Conservation (phyloP, 2,888 invertebrate genomes). For the Sycophila texana region DNA sequence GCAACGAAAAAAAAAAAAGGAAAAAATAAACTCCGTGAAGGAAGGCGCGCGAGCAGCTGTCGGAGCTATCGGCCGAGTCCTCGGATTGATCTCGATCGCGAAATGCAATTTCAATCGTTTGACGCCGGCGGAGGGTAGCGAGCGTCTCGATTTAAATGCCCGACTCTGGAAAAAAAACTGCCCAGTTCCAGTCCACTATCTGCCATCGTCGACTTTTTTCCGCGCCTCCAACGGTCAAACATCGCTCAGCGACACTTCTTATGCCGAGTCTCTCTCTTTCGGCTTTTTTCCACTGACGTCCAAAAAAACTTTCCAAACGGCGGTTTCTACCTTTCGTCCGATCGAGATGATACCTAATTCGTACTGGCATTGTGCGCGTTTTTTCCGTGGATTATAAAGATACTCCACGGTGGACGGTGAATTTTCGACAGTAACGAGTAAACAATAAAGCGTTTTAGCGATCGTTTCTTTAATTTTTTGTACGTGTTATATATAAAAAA, state of each 20-base stretch:
- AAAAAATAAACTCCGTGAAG: conserved; percentile 25
- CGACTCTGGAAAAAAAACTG: conserved; percentile 5
- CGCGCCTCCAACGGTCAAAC: conserved; percentile 48
- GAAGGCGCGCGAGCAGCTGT: conserved; percentile 19
- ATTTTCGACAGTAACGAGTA: too few relatives aligned
- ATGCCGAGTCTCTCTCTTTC: neutral
- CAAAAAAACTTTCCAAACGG: conserved; percentile 31
- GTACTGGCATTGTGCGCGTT: conserved; percentile 6
- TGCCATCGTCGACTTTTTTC: conserved; percentile 29
- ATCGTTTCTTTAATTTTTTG: neutral
- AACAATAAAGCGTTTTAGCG: too few relatives aligned
- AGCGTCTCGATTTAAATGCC: conserved; percentile 48
- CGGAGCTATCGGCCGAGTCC: conserved; percentile 27
- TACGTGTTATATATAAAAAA: too few relatives aligned
- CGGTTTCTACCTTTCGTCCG: conserved; percentile 17
- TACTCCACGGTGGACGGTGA: neutral
- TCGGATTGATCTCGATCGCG: conserved; percentile 39
- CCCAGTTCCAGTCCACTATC: conserved; percentile 21
- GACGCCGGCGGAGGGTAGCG: neutral
- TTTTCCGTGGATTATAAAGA: neutral
- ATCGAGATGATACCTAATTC: conserved; percentile 29
- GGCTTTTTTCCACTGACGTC: neutral
- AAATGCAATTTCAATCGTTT: conserved; percentile 41
- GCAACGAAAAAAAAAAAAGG: conserved; percentile 26
- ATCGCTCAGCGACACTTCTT: conserved; percentile 7